These are phyloP conservation scores for Chiridota heheva DNA, from an alignment of 35 echinoderm and acorn worm genomes.

Conservation along the genomic window DNA sequence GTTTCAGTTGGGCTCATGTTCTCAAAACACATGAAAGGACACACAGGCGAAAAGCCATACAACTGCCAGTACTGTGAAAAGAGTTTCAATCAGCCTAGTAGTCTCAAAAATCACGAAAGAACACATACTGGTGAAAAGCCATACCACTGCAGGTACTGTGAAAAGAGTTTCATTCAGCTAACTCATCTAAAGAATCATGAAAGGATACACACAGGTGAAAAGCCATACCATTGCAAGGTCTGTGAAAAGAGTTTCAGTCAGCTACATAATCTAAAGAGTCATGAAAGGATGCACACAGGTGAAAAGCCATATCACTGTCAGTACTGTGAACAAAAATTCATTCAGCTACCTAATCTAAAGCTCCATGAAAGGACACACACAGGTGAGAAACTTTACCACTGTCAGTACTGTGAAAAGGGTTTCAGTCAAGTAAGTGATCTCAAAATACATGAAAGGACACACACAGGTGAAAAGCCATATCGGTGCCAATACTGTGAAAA, in stretches of 20 bases:
- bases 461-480: slow-evolving; percentile 14
- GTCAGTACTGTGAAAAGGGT: slow-evolving; percentile 17
- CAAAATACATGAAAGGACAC: not conserved
- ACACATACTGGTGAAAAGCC: slow-evolving; percentile 37
- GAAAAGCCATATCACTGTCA: slow-evolving; percentile 27
- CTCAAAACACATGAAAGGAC: not conserved
- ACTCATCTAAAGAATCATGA: not conserved
- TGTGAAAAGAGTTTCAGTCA: not conserved
- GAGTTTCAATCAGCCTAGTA: not conserved
- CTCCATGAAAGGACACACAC: slow-evolving; percentile 15
- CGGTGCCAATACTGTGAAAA: slow-evolving; percentile 19
- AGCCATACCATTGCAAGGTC: slow-evolving; percentile 12
- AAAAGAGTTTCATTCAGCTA: not conserved
- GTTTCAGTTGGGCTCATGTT: no score
- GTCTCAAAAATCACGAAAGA: not conserved
- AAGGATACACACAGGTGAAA: slow-evolving; percentile 31
- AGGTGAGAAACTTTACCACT: not conserved
- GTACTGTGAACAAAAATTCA: not conserved
- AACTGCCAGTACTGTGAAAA: slow-evolving; percentile 1
- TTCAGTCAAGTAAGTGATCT: not conserved
- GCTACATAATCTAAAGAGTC: not conserved
- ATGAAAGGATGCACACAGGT: slow-evolving; percentile 34
- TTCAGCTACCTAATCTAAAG: no score
- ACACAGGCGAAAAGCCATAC: not conserved
- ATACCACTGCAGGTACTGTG: slow-evolving; percentile 8